Evolutionary conservation across 53 echinoderm and acorn worm species (phyloP).

Genomic region (Holothuria leucospilota): DNA sequence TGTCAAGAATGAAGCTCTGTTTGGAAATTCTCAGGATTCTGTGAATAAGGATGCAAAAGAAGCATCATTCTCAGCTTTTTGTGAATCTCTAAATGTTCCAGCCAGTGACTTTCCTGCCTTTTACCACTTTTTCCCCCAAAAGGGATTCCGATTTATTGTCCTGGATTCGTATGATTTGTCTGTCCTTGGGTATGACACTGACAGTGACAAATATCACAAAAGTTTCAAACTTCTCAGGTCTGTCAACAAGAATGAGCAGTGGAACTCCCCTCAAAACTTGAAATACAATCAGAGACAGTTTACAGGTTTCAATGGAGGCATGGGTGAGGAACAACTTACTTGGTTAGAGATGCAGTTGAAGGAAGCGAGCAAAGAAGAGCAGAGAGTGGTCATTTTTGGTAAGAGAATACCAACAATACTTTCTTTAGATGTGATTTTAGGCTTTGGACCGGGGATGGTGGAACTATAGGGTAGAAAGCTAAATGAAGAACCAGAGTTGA

Average conservation of each 20-base stretch:
- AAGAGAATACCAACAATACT: background rate
- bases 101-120: conserved; percentile 39
- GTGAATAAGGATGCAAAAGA: too few relatives aligned
- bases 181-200: conserved; percentile 34
- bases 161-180: conserved; percentile 34
- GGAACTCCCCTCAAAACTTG: conserved; percentile 31
- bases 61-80: background rate
- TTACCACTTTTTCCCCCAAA: conserved; percentile 80
- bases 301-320: conserved; percentile 25
- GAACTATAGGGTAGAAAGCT: too few relatives aligned
- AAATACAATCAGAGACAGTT: background rate
- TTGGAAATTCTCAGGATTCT: too few relatives aligned
- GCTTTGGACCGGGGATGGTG: background rate
- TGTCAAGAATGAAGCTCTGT: background rate
- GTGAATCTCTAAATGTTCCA: conserved; percentile 31
- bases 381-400: conserved; percentile 53
- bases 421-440: background rate
- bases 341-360: conserved; percentile 27
- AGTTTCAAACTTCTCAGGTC: conserved; percentile 5
- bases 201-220: conserved; percentile 12
- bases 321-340: background rate
- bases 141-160: conserved; percentile 67
- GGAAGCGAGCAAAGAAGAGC: background rate
- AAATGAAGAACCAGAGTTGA: too few relatives aligned
- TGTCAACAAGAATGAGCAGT: conserved; percentile 30